Conservation (phyloP, 2,113 vertebrate genomes). For the Pachycephala philippinensis region DNA sequence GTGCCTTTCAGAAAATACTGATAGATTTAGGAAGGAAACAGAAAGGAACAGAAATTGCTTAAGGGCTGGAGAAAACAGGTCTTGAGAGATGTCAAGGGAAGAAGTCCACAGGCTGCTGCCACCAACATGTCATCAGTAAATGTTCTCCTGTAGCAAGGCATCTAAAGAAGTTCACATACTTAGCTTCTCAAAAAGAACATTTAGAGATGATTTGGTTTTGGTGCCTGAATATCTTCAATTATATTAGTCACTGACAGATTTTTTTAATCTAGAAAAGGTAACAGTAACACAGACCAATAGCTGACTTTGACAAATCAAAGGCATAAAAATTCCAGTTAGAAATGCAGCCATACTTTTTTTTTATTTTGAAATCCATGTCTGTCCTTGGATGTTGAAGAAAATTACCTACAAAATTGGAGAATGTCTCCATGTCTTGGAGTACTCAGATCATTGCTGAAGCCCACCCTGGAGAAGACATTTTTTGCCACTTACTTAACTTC, state of each 20-base stretch:
- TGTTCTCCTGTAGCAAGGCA: neutral
- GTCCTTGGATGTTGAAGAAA: neutral
- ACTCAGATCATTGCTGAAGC: neutral
- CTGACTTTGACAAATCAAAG: neutral
- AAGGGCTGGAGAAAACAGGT: neutral
- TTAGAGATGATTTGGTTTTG: neutral
- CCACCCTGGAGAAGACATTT: neutral
- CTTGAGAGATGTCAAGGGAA: neutral
- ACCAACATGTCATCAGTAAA: neutral
- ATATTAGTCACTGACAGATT: neutral
- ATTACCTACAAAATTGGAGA: neutral
- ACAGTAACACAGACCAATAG: neutral
- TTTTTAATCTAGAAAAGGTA: neutral
- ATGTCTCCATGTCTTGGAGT: neutral
- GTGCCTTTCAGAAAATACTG: neutral
- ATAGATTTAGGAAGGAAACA: neutral
- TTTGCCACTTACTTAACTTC: neutral
- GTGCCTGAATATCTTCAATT: neutral
- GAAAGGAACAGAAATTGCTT: neutral
- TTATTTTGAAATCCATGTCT: neutral
- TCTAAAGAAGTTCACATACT: neutral
- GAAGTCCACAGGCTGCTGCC: neutral
- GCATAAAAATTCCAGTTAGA: neutral
- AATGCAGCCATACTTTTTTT: neutral
- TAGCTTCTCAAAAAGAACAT: neutral